Evolutionary conservation across 1,140 invertebrate species (phyloP).

Genomic region (Aphelenchoides besseyi): DNA sequence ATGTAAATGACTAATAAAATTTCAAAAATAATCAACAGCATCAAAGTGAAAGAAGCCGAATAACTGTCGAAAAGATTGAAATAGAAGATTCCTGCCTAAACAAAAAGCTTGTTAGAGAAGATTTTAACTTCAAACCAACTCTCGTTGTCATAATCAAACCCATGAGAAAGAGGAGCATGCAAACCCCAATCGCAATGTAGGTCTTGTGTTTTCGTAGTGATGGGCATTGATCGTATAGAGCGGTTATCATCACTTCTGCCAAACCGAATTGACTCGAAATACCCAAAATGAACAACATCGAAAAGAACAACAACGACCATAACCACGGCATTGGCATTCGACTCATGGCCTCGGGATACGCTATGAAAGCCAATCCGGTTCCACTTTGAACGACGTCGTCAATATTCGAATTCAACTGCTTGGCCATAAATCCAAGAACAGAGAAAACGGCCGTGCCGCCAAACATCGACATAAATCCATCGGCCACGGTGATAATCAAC

Average conservation of each 20-base stretch:
- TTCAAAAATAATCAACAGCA: constrained; percentile 35
- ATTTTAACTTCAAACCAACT: constrained; percentile 21
- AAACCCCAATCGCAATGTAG: constrained; percentile 21
- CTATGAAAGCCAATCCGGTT: constrained; percentile 55
- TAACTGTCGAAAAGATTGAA: constrained; percentile 43
- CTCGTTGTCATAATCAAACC: constrained; percentile 34
- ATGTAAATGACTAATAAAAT: constrained; percentile 37
- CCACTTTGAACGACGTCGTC: constrained; percentile 68
- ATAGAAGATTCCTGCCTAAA: constrained; percentile 44
- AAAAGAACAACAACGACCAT: constrained; percentile 64
- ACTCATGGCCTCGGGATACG: constrained; percentile 64
- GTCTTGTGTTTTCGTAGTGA: constrained; percentile 27
- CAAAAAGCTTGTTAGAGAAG: background rate
- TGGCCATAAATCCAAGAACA: constrained; percentile 70
- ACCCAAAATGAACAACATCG: constrained; percentile 64
- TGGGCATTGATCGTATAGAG: constrained; percentile 39
- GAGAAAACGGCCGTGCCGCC: constrained; percentile 70
- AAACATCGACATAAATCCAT: constrained; percentile 70
- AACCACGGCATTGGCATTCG: constrained; percentile 65
- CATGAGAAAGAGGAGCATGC: constrained; percentile 22
- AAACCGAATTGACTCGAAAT: constrained; percentile 58
- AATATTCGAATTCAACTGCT: constrained; percentile 64
- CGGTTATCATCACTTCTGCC: constrained; percentile 42
- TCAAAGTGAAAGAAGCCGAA: constrained; percentile 36
- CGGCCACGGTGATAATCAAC: constrained; percentile 70